Percentiles rank a stretch among this genome's conserved stretches.
Evolutionary conservation across 2,888 invertebrate genomes (phyloP).

Genomic region (Monochamus alternatus): DNA sequence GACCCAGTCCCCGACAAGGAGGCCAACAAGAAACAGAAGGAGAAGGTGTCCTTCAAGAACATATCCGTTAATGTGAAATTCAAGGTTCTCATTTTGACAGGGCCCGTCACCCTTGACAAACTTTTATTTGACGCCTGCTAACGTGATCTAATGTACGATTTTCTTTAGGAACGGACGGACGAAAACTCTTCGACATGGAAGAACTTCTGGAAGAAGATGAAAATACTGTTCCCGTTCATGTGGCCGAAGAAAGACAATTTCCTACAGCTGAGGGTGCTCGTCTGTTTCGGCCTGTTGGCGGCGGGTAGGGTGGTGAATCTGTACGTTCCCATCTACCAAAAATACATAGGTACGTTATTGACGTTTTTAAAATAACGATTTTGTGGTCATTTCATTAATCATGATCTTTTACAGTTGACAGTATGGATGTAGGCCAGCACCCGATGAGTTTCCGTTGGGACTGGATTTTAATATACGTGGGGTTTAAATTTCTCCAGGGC

Average conservation of each 20-base stretch:
- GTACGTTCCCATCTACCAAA: slow-evolving; percentile 94
- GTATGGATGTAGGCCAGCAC: slow-evolving; percentile 71
- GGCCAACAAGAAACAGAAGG: slow-evolving; percentile 44
- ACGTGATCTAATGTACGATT: slow-evolving; percentile 21
- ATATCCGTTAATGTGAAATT: slow-evolving; percentile 63
- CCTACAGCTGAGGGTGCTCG: slow-evolving; percentile 86
- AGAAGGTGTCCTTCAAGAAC: slow-evolving; percentile 59
- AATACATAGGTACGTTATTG: slow-evolving; percentile 86
- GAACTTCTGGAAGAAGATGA: slow-evolving; percentile 85
- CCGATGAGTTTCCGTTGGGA: slow-evolving; percentile 86
- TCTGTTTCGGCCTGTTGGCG: slow-evolving; percentile 85
- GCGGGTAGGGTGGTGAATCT: slow-evolving; percentile 91
- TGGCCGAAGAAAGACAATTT: slow-evolving; percentile 90
- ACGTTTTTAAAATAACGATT: too few relatives aligned
- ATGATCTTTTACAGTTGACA: slow-evolving; percentile 79
- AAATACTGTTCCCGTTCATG: slow-evolving; percentile 88
- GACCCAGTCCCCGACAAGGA: slow-evolving; percentile 8
- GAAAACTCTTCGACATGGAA: slow-evolving; percentile 84
- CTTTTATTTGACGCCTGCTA: background rate
- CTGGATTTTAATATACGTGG: slow-evolving; percentile 88
- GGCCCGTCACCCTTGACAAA: background rate
- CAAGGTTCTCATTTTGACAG: slow-evolving; percentile 54
- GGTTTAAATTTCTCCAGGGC: slow-evolving; percentile 94
- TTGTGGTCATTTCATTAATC: too few relatives aligned
- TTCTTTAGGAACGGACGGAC: slow-evolving; percentile 69